Base-by-base conservation (phyloP, 2,888 invertebrate genomes). In the Panzeria rudis region DNA sequence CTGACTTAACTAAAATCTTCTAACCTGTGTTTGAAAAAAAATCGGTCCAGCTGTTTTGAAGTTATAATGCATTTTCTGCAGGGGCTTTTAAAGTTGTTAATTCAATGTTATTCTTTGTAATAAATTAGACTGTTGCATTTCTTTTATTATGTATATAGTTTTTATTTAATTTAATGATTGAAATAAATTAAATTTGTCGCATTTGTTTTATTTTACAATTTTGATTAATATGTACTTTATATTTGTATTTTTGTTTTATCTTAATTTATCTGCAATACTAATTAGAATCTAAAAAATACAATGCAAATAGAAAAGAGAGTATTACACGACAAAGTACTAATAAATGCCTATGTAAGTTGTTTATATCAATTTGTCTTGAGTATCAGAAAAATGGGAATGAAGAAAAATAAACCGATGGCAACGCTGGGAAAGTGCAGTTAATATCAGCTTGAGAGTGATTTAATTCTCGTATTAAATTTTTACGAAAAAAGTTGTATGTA, bases 131-230 rank as follows among this genome's bases (percentile, higher is more conserved):
- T 41, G 11, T 41, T 3, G 13, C 38, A 13, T 41, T 41, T 41
- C 13, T 9, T 41, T 41, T 41, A 41, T 41, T 41, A 41, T 41
- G 13, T 35, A 5, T 35, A 35, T 35, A 35, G 9, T 41, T 41
- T 41, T 41, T 41, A 13, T 44, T 44, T n/a, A 44, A n/a, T 0
- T 44, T 17, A 2, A 20, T 20, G 15, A 32, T 59, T 25, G n/a
- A 20, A 50, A 17, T 11, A 68, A 52, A 35, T 23, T 52, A 50
- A 32, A 32, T 47, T 47, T 47, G 11, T 44, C 11, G 59, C 13
- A 35, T 56, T 66, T 59, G 5, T 20, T 71, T 50, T 59, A 56
- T 54, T 72, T 47, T 66, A 47, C 56, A 73, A 73, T 62, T 80
- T 73, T 73, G 71, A 71, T 25, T 38, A 73, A 64, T 66, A 71